A percentile compares a stretch with the other conserved stretches of the same genome.
phyloP scores from a whole-genome alignment of 2,113 vertebrate species.

The Paramisgurnus dabryanus region DNA sequence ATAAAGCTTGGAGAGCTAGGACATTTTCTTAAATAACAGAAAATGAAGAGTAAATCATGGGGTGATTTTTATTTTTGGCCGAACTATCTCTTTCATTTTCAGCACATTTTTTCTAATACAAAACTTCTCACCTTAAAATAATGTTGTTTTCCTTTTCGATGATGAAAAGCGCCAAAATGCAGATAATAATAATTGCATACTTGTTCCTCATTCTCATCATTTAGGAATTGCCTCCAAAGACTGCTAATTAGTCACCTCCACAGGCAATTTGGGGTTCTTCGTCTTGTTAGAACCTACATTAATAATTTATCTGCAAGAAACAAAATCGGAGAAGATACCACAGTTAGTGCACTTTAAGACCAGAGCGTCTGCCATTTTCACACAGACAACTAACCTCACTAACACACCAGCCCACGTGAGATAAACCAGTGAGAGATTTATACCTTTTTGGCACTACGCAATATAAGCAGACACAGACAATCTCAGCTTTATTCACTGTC shows the following conservation, averaged over 20 bases:
- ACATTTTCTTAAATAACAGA: too few species aligned
- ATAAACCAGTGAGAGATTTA: constrained; percentile 30
- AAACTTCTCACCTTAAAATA: constrained; percentile 86
- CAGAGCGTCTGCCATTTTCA: background rate
- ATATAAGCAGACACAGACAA: constrained; percentile 35
- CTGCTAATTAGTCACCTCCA: constrained; percentile 18
- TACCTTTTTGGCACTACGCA: constrained; percentile 35
- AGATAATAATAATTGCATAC: constrained; percentile 86
- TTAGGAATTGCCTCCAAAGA: constrained; percentile 51
- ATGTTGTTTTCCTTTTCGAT: constrained; percentile 97
- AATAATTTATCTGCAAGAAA: constrained; percentile 29
- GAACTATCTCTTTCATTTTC: background rate
- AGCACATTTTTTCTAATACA: background rate
- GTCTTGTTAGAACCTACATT: constrained; percentile 38
- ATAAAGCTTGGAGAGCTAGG: too few species aligned
- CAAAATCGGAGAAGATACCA: background rate
- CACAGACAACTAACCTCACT: background rate
- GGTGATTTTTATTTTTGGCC: too few species aligned
- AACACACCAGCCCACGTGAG: constrained; percentile 7
- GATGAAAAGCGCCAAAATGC: constrained; percentile 84
- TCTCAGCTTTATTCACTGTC: constrained; percentile 50
- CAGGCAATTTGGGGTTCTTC: constrained; percentile 22
- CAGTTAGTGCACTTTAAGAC: background rate
- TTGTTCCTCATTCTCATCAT: constrained; percentile 86
- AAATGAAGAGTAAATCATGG: too few species aligned